A percentile compares a stretch with the other conserved stretches of the same genome.
Evolutionary conservation across 2,113 vertebrate genomes (phyloP).

Genomic region (Mandrillus leucophaeus): DNA sequence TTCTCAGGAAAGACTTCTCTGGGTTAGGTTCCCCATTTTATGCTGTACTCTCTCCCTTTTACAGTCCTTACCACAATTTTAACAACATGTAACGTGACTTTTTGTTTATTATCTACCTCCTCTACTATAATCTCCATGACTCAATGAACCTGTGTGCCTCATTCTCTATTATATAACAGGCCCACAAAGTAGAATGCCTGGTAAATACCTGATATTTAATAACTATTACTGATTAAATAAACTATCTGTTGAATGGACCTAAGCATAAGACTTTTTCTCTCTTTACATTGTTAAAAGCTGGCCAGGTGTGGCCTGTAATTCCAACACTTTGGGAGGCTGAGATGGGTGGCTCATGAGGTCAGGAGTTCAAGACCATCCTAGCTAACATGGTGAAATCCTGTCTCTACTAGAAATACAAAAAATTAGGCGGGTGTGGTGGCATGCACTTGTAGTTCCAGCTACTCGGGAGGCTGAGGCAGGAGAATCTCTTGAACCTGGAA

Average conservation of each 20-base stretch:
- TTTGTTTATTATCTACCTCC: not conserved
- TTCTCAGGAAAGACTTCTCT: not conserved
- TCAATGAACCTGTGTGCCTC: not conserved
- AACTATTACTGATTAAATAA: not conserved
- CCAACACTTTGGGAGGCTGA: too few relatives aligned
- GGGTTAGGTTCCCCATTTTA: not conserved
- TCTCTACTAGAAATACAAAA: too few relatives aligned
- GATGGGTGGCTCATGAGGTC: too few relatives aligned
- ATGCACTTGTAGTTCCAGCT: too few relatives aligned
- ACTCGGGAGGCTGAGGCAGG: too few relatives aligned
- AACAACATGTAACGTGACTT: not conserved
- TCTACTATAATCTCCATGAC: not conserved
- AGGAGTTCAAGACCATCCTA: too few relatives aligned
- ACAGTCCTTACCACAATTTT: not conserved
- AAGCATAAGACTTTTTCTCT: not conserved
- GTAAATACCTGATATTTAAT: not conserved
- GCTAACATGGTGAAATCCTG: too few relatives aligned
- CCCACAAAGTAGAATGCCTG: not conserved
- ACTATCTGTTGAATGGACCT: not conserved
- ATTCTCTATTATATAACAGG: not conserved
- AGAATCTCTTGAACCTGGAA: too few relatives aligned
- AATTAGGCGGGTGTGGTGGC: too few relatives aligned
- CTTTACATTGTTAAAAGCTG: slow-evolving; percentile 15
- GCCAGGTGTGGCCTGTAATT: too few relatives aligned
- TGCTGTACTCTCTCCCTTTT: not conserved